Percentiles rank a stretch among this genome's conserved stretches.
Evolutionary conservation across 2,888 invertebrate species (phyloP).

Genomic region (Falcaria lacertinaria): DNA sequence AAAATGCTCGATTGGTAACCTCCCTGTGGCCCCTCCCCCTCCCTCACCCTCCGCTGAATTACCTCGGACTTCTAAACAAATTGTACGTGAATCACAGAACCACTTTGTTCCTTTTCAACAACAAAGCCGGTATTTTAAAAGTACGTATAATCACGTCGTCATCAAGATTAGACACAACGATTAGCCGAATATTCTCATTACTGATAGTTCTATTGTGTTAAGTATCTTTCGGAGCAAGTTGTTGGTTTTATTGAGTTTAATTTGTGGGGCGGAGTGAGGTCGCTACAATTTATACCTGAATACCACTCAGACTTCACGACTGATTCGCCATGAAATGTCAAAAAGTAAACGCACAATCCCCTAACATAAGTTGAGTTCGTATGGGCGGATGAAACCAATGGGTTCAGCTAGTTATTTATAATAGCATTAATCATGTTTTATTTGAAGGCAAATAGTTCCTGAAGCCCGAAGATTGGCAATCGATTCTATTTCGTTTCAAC

Average conservation of each 20-base stretch:
- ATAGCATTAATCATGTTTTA: neutral
- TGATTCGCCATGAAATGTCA: too few relatives aligned
- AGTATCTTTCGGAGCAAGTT: too few relatives aligned
- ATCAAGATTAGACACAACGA: neutral
- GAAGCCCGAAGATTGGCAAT: slow-evolving; percentile 1
- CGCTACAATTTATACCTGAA: too few relatives aligned
- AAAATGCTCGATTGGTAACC: slow-evolving; percentile 56
- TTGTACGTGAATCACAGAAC: slow-evolving; percentile 12
- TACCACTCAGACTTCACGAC: too few relatives aligned
- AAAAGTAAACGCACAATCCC: too few relatives aligned
- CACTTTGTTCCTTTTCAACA: neutral
- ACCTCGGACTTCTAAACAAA: slow-evolving; percentile 20
- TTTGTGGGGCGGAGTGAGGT: too few relatives aligned
- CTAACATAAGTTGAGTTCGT: too few relatives aligned
- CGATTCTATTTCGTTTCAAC: slow-evolving; percentile 6
- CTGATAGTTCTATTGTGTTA: neutral
- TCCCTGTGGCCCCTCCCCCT: slow-evolving; percentile 28
- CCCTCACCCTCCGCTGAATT: slow-evolving; percentile 38
- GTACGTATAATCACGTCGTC: neutral
- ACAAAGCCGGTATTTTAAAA: neutral
- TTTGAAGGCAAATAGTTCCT: neutral
- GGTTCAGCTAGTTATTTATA: too few relatives aligned
- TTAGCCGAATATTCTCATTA: neutral
- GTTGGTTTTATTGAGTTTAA: too few relatives aligned
- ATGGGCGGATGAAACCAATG: too few relatives aligned